Conservation (phyloP, 1,140 invertebrate genomes). For the Calephelis nemesis region DNA sequence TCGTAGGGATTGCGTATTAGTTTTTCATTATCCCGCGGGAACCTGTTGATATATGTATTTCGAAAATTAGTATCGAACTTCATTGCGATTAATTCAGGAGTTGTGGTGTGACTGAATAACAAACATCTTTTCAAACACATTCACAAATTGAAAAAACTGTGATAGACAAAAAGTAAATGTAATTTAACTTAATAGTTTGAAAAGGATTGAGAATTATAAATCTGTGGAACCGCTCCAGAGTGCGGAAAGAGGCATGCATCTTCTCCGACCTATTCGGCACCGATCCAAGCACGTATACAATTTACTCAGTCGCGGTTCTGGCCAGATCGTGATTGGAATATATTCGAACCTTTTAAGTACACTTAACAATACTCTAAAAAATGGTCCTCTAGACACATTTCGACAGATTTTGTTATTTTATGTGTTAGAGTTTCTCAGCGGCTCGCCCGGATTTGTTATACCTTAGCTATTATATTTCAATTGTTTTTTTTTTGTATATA, state of each 20-base stretch:
- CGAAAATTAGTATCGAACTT: too few species aligned
- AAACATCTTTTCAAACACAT: too few species aligned
- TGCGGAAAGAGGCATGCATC: conserved; percentile 35
- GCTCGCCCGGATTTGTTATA: too few species aligned
- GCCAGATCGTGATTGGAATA: conserved; percentile 63
- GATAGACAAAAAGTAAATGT: not conserved
- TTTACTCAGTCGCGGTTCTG: conserved; percentile 62
- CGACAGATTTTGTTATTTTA: not conserved
- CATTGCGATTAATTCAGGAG: too few species aligned
- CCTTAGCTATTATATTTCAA: too few species aligned
- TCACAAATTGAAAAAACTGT: too few species aligned
- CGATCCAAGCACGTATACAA: conserved; percentile 71
- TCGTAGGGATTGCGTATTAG: too few species aligned
- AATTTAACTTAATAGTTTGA: conserved; percentile 8
- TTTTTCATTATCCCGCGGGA: too few species aligned
- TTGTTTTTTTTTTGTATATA: too few species aligned
- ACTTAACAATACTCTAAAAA: conserved; percentile 15
- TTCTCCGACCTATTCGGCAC: conserved; percentile 58
- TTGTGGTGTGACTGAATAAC: too few species aligned
- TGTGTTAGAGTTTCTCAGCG: too few species aligned
- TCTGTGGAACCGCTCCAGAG: conserved; percentile 20
- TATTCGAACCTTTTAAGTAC: conserved; percentile 35
- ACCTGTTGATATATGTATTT: too few species aligned
- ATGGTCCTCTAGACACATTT: not conserved
- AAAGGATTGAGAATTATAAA: conserved; percentile 30